Evolutionary conservation across 2,113 vertebrate genomes (phyloP).

Genomic region (Ploceus nigricollis): DNA sequence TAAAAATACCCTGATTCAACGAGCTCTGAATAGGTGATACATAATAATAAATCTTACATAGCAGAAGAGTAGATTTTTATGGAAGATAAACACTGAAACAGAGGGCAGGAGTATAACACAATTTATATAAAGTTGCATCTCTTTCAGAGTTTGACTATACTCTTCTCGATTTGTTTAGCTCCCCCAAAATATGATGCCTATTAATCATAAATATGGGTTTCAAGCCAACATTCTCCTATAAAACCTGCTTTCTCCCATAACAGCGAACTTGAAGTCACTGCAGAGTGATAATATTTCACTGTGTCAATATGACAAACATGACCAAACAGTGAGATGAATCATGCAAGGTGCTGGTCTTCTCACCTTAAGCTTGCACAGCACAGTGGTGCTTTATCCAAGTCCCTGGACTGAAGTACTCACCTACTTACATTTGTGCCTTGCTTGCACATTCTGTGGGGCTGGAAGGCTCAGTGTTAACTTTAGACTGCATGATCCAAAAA

Average conservation of each 20-base stretch:
- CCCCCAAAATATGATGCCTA: not conserved
- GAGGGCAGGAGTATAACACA: not conserved
- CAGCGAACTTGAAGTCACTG: not conserved
- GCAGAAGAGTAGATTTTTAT: constrained; percentile 8
- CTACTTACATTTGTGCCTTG: not conserved
- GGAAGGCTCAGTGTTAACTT: not conserved
- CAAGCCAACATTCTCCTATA: not conserved
- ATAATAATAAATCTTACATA: constrained; percentile 38
- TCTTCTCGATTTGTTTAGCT: not conserved
- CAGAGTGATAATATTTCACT: not conserved
- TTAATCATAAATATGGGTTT: not conserved
- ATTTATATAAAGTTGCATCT: not conserved
- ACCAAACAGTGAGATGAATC: not conserved
- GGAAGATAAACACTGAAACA: constrained; percentile 38
- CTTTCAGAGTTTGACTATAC: not conserved
- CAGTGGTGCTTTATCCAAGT: not conserved
- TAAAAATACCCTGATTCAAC: constrained; percentile 18
- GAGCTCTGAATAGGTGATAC: constrained; percentile 13
- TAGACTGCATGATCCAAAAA: not conserved
- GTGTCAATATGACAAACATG: not conserved
- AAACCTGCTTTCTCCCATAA: not conserved
- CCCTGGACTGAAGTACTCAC: not conserved
- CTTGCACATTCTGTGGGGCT: not conserved
- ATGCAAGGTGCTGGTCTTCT: not conserved
- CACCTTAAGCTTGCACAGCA: not conserved